A percentile compares a stretch with the other conserved stretches of the same genome.
Conservation (phyloP, 2,888 invertebrate species). For the Zele albiditarsus region DNA sequence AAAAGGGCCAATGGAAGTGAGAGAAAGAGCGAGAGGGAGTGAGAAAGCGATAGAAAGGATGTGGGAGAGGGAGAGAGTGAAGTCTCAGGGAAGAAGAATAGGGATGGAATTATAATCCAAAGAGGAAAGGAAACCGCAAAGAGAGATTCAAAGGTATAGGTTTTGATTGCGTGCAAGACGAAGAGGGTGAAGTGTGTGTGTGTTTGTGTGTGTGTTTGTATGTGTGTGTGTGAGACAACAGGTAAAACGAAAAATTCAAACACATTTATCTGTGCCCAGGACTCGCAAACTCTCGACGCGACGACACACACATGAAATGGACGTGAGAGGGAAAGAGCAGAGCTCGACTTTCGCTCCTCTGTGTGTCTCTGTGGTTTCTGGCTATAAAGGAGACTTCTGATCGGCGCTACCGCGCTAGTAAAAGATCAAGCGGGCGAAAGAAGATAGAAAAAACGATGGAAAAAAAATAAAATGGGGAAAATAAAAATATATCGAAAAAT, state of each 20-base stretch:
- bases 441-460: background rate
- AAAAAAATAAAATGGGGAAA: background rate
- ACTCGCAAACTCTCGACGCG: slow-evolving; percentile 55
- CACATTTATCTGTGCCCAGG: slow-evolving; percentile 61
- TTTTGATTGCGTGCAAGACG: slow-evolving; percentile 53
- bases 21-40: slow-evolving; percentile 58
- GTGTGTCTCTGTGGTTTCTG: background rate
- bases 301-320: slow-evolving; percentile 54
- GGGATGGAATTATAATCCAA: slow-evolving; percentile 33
- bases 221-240: slow-evolving; percentile 48
- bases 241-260: slow-evolving; percentile 68
- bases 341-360: background rate
- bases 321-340: slow-evolving; percentile 16
- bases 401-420: background rate
- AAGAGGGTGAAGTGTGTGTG: slow-evolving; percentile 52
- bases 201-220: no score
- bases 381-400: background rate
- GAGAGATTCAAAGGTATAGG: slow-evolving; percentile 64
- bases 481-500: background rate
- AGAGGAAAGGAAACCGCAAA: slow-evolving; percentile 60
- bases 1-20: slow-evolving; percentile 60
- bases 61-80: slow-evolving; percentile 53
- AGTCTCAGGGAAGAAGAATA: slow-evolving; percentile 46
- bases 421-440: background rate
- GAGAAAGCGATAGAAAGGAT: slow-evolving; percentile 53